A percentile compares a stretch with the other conserved stretches of the same genome.
Conservation (phyloP, 2,797 vertebrate species). For the Momotus momota region DNA sequence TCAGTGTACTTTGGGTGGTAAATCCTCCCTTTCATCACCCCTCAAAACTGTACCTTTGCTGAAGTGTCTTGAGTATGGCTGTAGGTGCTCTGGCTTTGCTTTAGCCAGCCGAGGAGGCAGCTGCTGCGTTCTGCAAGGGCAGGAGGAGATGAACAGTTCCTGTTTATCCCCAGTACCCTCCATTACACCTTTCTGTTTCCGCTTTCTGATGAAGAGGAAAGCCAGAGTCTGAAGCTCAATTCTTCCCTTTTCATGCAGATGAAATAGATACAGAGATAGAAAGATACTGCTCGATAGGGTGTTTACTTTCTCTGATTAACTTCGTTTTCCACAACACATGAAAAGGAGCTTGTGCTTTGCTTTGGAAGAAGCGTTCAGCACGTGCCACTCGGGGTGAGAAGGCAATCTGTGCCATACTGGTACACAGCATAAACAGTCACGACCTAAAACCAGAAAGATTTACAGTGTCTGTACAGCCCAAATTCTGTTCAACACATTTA, state of each 20-base stretch:
- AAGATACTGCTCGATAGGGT: not conserved
- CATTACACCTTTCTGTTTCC: constrained; percentile 37
- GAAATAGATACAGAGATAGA: not conserved
- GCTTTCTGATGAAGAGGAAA: constrained; percentile 4
- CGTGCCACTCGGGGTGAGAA: not conserved
- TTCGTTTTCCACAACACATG: constrained; percentile 24
- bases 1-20: not conserved
- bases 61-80: not conserved
- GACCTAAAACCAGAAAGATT: not conserved
- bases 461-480: not conserved
- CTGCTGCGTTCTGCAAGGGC: not conserved
- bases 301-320: not conserved
- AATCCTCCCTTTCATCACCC: not conserved
- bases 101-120: not conserved
- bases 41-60: not conserved
- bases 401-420: not conserved
- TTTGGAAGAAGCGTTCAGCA: not conserved
- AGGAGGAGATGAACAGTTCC: constrained; percentile 16
- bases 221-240: not conserved
- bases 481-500: not conserved
- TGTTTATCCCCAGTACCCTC: constrained; percentile 41
- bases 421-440: not conserved
- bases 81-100: not conserved
- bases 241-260: constrained; percentile 14
- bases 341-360: not conserved